Base-by-base conservation (phyloP, 1,140 invertebrate species). In the honey bee (Apis mellifera) region DNA sequence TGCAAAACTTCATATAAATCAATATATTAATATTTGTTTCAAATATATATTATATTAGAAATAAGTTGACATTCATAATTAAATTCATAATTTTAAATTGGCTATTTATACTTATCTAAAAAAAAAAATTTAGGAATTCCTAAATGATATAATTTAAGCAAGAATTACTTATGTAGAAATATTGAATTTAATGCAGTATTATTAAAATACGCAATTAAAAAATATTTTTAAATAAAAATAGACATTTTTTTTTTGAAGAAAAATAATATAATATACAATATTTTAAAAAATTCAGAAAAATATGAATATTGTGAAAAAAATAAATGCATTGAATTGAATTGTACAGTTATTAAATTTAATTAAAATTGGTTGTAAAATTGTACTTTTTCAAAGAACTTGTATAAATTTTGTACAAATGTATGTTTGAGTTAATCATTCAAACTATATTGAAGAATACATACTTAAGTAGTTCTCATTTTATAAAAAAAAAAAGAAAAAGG, bases 221-320 rank as follows among this genome's bases (percentile, higher is more conserved):
- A 55, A 73, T 80, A 73, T 73, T 80, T 80, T 80, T 62, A 80
- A 80, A 64, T 48, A 73, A 19, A 52, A 12, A 42, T 21, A 73
- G 17, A 68, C 5, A 11, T 42, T 42, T 73, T 73, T 80, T 80
- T 55, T 55, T 26, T 32, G 32, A 26, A 73, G 32, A 62, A 4
- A 26, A 59, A 68, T n/a, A 60, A 32, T 52, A 21, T 60, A 55
- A 3, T 64, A 23, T 17, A 62, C 77, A 55, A 15, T 72, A 78
- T 19, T 55, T 65, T 42, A 23, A 19, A 62, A 72, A 32, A 62
- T 64, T n/a, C 23, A 55, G 0, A 21, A 48, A 71, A 60, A 72
- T 32, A 7, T 21, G 26, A 79, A 62, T 3, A 77, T 26, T 65
- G 52, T 55, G 21, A 64, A 17, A 19, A 54, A 72, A 59, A 23